Evolutionary conservation across 2,888 invertebrate species (phyloP), one percentile per base, ranked within the genome.

Genomic region (Heliconius charithonia): DNA sequence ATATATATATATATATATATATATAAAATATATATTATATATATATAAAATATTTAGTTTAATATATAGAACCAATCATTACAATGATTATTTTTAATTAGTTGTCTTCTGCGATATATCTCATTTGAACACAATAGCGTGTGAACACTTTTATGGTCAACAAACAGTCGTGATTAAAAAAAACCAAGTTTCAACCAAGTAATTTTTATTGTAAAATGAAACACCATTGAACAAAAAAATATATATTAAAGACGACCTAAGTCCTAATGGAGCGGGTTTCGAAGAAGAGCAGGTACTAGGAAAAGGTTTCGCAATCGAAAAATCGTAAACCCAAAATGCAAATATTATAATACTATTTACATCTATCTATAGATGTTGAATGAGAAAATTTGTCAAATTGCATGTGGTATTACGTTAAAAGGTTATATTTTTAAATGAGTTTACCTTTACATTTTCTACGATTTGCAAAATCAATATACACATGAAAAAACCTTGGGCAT

Each of bases 121-220:
- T 32, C 56, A 72, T 72, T 72, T 72, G 37, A 72, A 72, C 59
- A 59, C n/a, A 72, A 72, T 59, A 72, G 59, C 59, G 59, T 72
- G 72, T n/a, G 59, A 72, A 72, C 7, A 22, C 32, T 1, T 45
- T 59, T 59, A 25, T 37, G 56, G n/a, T 0, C n/a, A 72, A 32
- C 37, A 37, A 32, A 72, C 25, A 59, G 7, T 16, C 22, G 22
- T n/a, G 22, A 71, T 59, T 59, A 72, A 72, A n/a, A n/a, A 27
- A 22, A 32, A 72, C 22, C 71, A n/a, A n/a, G 10, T 72, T 22
- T 51, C n/a, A 32, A 72, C 19, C 2, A 59, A n/a, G 1, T 71
- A 67, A 25, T 13, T 32, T 59, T 59, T 59, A 69, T 25, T 16
- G 37, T 63, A 45, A 41, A 69, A 41, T 27, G 7, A 69, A 45